Evolutionary conservation across 2,888 invertebrate genomes (phyloP).

Genomic region (Habrosyne pyritoides): DNA sequence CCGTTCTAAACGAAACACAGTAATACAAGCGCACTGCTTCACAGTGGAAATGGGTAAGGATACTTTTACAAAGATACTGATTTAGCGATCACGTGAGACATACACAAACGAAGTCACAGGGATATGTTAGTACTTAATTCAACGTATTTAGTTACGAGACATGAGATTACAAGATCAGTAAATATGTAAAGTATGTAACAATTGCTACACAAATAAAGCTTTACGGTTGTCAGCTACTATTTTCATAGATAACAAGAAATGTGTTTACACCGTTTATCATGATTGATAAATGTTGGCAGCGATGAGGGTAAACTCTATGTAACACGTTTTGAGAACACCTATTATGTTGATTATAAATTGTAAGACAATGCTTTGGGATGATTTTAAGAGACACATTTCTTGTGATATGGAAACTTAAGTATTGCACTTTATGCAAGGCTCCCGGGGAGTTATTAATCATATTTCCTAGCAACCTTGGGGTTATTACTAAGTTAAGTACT

Average conservation of each 20-base stretch:
- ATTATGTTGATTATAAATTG: too few species aligned
- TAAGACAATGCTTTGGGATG: too few species aligned
- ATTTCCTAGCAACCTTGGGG: too few species aligned
- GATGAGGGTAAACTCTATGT: not conserved
- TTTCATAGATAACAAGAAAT: constrained; percentile 35
- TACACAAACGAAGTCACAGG: constrained; percentile 12
- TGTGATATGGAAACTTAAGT: too few species aligned
- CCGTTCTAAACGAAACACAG: too few species aligned
- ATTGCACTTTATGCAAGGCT: too few species aligned
- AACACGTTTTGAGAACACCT: not conserved
- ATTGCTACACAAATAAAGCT: constrained; percentile 50
- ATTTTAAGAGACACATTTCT: too few species aligned
- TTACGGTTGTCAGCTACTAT: constrained; percentile 61
- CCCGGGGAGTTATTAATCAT: too few species aligned
- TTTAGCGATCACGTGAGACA: constrained; percentile 17
- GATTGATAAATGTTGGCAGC: constrained; percentile 6
- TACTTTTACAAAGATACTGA: too few species aligned
- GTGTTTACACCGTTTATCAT: constrained; percentile 19
- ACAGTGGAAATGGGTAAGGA: too few species aligned
- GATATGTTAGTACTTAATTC: constrained; percentile 3
- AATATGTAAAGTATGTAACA: constrained; percentile 44
- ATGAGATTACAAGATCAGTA: constrained; percentile 44
- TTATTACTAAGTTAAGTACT: too few species aligned
- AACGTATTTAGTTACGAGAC: constrained; percentile 9
- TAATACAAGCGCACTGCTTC: too few species aligned